Base-by-base conservation (phyloP, 2,797 vertebrate species). In the Trachops cirrhosus region DNA sequence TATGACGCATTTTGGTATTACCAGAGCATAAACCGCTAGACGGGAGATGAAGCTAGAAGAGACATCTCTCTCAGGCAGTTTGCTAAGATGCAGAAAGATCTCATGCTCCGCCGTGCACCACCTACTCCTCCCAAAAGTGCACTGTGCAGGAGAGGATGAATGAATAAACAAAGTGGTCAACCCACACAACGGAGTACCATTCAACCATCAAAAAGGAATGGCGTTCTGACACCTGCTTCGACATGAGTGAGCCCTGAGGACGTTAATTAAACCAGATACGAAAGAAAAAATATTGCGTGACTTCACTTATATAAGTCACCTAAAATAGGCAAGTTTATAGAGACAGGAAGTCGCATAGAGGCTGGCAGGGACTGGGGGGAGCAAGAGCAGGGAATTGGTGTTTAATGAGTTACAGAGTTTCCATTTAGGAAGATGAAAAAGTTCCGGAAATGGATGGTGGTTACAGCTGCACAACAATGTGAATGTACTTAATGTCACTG, bases 311-410 rank as follows among this genome's bases (percentile, higher is more conserved):
- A 7, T 1, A 41, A 21, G 12, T 14, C 14, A 4, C 26, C 78
- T 10, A 44, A 14, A 4, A 39, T 0, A 34, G 39, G 6, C 68
- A 41, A 6, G 18, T 32, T 77, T 54, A 16, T 0, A 34, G 26
- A 64, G 62, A 48, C 2, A 19, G 32, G 8, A 87, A n/a, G 64
- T 19, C 8, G 48, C 44, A 4, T 3, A 24, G 32, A 26, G 48
- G 48, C 3, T 15, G 32, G 19, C 19, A 4, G 24, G 68, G 22
- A 16, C 4, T 9, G 11, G 12, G 3, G 16, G 34, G 8, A 57
- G 10, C 10, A 1, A 24, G 5, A 39, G 11, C 0, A 0, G 41
- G 9, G 26, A 8, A 41, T 52, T 32, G 3, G 3, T 9, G 2
- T 21, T 26, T n/a, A 12, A n/a, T 1, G 18, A 18, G n/a, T 4